phyloP scores from a whole-genome alignment of 2,113 vertebrate genomes.

The Otolemur garnettii region DNA sequence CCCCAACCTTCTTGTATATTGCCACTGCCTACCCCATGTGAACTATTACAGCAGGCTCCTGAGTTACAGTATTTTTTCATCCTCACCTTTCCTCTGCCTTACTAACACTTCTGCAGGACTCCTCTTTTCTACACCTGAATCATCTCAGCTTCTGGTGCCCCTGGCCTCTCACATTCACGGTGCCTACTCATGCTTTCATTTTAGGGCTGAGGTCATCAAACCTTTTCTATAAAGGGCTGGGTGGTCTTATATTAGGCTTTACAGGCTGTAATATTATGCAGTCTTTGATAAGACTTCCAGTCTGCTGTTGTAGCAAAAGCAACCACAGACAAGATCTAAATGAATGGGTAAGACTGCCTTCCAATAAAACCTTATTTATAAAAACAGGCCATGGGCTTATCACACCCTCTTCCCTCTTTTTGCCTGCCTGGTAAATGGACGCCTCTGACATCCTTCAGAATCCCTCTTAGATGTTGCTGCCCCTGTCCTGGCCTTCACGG shows the following conservation, averaged over 20 bases:
- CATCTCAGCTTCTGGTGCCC: neutral
- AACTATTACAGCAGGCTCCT: neutral
- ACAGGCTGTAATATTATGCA: neutral
- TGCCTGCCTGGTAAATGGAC: neutral
- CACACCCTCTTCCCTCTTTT: neutral
- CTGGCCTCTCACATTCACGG: no score
- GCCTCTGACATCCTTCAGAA: neutral
- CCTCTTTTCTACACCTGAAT: neutral
- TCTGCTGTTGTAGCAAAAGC: neutral
- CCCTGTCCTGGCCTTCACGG: neutral
- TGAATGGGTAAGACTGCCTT: neutral
- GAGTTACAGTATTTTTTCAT: rapidly evolving
- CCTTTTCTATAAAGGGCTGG: neutral
- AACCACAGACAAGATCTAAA: no score
- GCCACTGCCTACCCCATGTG: rapidly evolving
- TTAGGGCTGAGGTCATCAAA: neutral
- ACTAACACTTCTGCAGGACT: neutral
- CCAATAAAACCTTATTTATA: neutral
- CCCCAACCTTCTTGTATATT: neutral
- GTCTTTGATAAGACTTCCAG: rapidly evolving
- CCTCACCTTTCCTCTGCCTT: neutral
- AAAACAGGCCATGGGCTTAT: neutral
- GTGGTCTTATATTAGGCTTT: neutral
- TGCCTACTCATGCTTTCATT: neutral
- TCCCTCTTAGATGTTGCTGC: neutral